Evolutionary conservation across 2,797 vertebrate genomes (phyloP), one percentile per base, ranked within the genome.

Genomic region (Silurus lanzhouensis): DNA sequence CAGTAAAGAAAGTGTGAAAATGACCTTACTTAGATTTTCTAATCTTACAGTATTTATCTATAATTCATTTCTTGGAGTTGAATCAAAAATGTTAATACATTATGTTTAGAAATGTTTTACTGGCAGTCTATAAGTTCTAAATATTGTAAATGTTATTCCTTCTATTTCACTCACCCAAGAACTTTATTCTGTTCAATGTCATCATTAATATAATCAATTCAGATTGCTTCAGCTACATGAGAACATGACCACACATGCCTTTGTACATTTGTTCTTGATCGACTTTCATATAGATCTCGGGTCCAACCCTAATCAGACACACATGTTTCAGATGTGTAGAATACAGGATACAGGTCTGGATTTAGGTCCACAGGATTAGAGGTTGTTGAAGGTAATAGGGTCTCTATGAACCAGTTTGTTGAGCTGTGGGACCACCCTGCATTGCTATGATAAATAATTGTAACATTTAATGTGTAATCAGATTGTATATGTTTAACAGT

Each of bases 131-230:
- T 46, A 63, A 46, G 13, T 4, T 13, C 25, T 13, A 81, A 81
- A 81, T 58, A 61, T 77, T 64, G 6, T 25, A 14, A 52, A 44
- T 31, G 67, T 75, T 61, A 67, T 72, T 64, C 5, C 22, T 27
- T 85, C 22, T 66, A 67, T 67, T 60, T 82, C 60, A 19, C 25
- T 48, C n/a, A 17, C 12, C 57, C 57, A 61, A 64, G 5, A 1
- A n/a, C 63, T 85, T 85, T 8, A 85, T 46, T 79, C 46, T 80
- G 48, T 38, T 31, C n/a, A 64, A 61, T 74, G 76, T 68, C n/a
- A 48, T 72, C 67, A 38, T 71, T 22, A 76, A 55, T 82, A 20
- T 70, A 70, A 48, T 19, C 79, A 66, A 67, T 68, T 84, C 44
- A 38, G 63, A 52, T 55, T 63, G 80, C 71, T 83, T 88, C 6